A percentile compares a stretch with the other conserved stretches of the same genome.
phyloP scores from a whole-genome alignment of 2,888 invertebrate species.

The Autographa gamma region DNA sequence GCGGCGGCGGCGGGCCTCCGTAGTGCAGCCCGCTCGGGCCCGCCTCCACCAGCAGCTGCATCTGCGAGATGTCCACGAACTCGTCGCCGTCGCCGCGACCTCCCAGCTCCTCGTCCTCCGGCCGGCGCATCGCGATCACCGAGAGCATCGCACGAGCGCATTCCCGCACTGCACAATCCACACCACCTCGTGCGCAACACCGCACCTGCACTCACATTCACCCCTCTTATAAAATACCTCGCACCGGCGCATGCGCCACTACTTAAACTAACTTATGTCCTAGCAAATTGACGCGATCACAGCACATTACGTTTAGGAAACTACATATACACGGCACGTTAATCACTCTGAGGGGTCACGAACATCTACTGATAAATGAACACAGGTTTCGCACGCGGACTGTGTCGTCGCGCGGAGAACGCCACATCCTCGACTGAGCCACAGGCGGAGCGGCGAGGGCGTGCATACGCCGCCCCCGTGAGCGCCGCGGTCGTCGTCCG shows the following conservation, averaged over 20 bases:
- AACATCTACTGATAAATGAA: conserved; percentile 86
- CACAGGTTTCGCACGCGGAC: conserved; percentile 84
- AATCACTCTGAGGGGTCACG: conserved; percentile 74
- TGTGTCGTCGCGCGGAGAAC: conserved; percentile 85
- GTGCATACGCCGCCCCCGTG: conserved; percentile 85
- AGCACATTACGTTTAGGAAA: conserved; percentile 81
- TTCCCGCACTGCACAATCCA: conserved; percentile 80
- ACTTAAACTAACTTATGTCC: conserved; percentile 76
- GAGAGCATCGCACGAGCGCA: conserved; percentile 88
- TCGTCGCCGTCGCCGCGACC: conserved; percentile 90
- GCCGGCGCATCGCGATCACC: conserved; percentile 93
- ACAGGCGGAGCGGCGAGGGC: conserved; percentile 84
- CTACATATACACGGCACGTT: conserved; percentile 73
- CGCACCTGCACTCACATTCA: conserved; percentile 69
- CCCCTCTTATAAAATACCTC: conserved; percentile 52
- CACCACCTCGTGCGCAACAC: conserved; percentile 70
- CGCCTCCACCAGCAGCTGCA: conserved; percentile 92
- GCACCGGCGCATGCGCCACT: conserved; percentile 65
- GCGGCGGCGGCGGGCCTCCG: conserved; percentile 84
- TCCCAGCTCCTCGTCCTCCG: conserved; percentile 91
- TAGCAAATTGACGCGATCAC: conserved; percentile 85
- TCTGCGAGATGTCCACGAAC: conserved; percentile 95
- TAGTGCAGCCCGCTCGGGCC: conserved; percentile 87
- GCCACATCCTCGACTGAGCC: conserved; percentile 90
- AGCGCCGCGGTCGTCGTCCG: conserved; percentile 82